Base-by-base conservation (phyloP, 2,888 invertebrate genomes). In the Tanytarsus gracilentus region DNA sequence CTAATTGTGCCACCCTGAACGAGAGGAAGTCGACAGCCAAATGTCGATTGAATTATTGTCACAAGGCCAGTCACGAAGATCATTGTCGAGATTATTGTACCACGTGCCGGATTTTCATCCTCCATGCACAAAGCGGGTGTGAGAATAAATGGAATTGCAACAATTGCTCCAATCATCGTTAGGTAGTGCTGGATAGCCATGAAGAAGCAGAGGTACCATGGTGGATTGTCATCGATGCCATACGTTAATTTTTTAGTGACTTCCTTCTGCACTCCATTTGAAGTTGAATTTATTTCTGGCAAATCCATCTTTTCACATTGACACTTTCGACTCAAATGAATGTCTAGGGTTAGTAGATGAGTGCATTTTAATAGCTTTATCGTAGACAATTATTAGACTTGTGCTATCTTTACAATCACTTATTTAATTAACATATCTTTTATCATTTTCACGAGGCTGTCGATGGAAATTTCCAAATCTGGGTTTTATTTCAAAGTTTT, bases 151-250 rank as follows among this genome's bases (percentile, higher is more conserved):
- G 89, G 90, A 64, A 88, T 86, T 1, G 88, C 83, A 5, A 90
- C 85, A 30, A 89, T 88, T 0, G 86, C 86, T 0, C 89, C 90
- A 63, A 90, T 87, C 85, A 90, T 89, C 0, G 88, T 89, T 65
- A 88, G 72, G 70, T 88, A 88, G 69, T 88, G 88, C 81, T 87
- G 91, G 61, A 91, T 75, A 11, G 89, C 90, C 74, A 91, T 80
- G 67, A 88, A 83, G 64, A 90, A 79, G 67, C 86, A 85, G 23
- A 89, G 77, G 69, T 90, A 89, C 90, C 89, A 91, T 0, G 90
- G 84, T 1, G 91, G 91, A 16, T 78, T 75, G 67, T 90, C 89
- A 63, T 90, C 88, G 62, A 91, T 84, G 48, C 82, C 85, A 68
- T 90, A 91, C 1, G 79, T 75, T 65, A 81, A 53, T 40, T 27